Percentiles rank a stretch among this genome's conserved stretches.
phyloP scores from a whole-genome alignment of 2,888 invertebrate species.

The Trimorus sp. region DNA sequence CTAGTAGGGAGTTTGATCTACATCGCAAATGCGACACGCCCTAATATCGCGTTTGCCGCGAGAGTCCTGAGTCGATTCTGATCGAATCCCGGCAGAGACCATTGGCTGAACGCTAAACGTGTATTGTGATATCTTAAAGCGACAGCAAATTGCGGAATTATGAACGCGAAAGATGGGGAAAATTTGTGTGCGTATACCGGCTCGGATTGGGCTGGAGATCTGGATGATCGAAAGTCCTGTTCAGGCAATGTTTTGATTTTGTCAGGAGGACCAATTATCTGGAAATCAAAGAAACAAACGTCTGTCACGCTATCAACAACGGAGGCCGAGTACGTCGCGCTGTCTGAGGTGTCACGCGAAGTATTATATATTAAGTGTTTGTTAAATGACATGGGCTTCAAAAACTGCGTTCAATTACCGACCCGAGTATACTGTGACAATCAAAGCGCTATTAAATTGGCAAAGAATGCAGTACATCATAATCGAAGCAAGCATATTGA shows the following conservation, averaged over 20 bases:
- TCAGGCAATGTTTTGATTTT: constrained; percentile 42
- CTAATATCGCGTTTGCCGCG: constrained; percentile 17
- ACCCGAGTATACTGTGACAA: constrained; percentile 40
- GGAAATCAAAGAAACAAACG: constrained; percentile 48
- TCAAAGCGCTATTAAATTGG: constrained; percentile 28
- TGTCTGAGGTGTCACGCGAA: constrained; percentile 42
- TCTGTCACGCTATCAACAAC: constrained; percentile 9
- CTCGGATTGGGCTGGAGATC: constrained; percentile 65
- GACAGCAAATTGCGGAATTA: constrained; percentile 56
- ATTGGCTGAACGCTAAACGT: constrained; percentile 20
- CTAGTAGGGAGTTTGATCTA: constrained; percentile 35
- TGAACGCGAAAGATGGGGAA: constrained; percentile 41
- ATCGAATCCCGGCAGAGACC: constrained; percentile 12
- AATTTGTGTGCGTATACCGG: constrained; percentile 51
- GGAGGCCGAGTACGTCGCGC: constrained; percentile 39
- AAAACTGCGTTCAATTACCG: constrained; percentile 18
- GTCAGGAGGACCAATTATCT: constrained; percentile 44
- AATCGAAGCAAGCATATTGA: constrained; percentile 31
- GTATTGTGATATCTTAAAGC: constrained; percentile 38
- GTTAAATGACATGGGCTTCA: constrained; percentile 46
- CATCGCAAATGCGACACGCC: constrained; percentile 14
- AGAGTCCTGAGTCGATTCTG: constrained; percentile 12
- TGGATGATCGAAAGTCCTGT: constrained; percentile 46
- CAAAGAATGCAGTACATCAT: constrained; percentile 19
- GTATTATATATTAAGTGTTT: constrained; percentile 36